Evolutionary conservation across 2,797 vertebrate genomes (phyloP).

Genomic region (Coregonus sp.): DNA sequence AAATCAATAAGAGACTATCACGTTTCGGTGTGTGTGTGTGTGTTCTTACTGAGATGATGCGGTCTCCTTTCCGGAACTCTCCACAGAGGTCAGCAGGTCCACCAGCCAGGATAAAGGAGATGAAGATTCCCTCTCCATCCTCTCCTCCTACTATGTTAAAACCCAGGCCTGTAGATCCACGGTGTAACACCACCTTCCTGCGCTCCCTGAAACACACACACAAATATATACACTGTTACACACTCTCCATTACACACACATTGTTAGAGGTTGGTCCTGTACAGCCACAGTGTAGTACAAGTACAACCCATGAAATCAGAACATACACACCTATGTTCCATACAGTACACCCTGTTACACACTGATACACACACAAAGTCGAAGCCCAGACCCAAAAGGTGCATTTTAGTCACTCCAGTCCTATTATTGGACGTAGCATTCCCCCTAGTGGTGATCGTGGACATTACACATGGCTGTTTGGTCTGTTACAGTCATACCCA

Average conservation of each 20-base stretch:
- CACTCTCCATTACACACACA: background rate
- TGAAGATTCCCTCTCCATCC: conserved; percentile 97
- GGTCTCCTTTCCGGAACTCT: conserved; percentile 93
- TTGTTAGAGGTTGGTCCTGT: background rate
- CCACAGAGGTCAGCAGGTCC: conserved; percentile 96
- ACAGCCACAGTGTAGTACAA: too few species aligned
- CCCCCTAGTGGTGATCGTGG: conserved; percentile 40
- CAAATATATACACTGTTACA: conserved; percentile 8
- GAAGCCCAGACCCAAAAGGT: background rate
- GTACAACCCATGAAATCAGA: background rate
- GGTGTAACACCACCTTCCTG: conserved; percentile 91
- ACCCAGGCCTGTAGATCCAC: conserved; percentile 90
- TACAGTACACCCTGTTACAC: background rate
- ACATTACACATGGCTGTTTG: background rate
- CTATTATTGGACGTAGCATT: conserved; percentile 3
- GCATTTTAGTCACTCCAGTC: background rate
- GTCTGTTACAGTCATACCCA: too few species aligned
- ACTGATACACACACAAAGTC: conserved; percentile 6
- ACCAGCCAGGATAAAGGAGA: conserved; percentile 96
- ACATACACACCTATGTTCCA: background rate
- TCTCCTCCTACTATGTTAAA: conserved; percentile 99
- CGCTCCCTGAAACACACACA: conserved; percentile 77
- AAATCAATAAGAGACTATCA: conserved; percentile 2
- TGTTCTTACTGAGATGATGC: conserved; percentile 88
- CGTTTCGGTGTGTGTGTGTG: background rate